Evolutionary conservation across 2,888 invertebrate genomes (phyloP), one percentile per base, ranked within the genome.

Genomic region (Hemaris fuciformis): DNA sequence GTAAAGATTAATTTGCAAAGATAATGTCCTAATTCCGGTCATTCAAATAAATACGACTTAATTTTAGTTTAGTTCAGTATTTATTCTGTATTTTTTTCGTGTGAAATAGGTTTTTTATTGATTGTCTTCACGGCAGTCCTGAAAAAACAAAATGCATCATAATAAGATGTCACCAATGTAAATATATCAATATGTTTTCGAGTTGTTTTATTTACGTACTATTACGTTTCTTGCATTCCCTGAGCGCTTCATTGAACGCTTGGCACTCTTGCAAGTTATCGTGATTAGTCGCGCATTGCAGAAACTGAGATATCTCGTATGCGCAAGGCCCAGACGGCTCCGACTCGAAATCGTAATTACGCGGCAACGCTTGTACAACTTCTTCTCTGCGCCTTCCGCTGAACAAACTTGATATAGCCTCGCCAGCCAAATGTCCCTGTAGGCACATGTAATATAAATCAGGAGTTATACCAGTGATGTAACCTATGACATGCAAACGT

Each of bases 201-300:
- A 13, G 45, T 20, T 45, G 13, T 48, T 59, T 57, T 59, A 57
- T 43, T 23, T 60, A 84, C 86, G 53, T 84, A 95, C 97, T 94
- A 88, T 97, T 94, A 69, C 95, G 93, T 71, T 93, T 83, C 88
- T 98, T 98, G 95, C 99, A 99, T 81, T 99, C 97, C 79, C 96
- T 95, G 64, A 99, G 94, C 31, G 98, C 98, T 81, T 99, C 98
- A 80, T 98, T 99, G 87, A 98, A 99, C 57, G 97, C 98, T 80
- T 98, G 96, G 87, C 99, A 99, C 48, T 98, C 93, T 4, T 96
- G 94, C 65, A 99, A 86, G 84, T 99, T 98, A 0, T 95, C 93
- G 76, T 97, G 96, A 34, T 94, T 95, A 68, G 96, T 94, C 15
- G 98, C 98, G 82, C 99, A 99, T 69, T 98, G 96, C 64, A 99